A percentile compares a stretch with the other conserved stretches of the same genome.
Conservation (phyloP, 2,888 invertebrate species). For the Morinoia aosen region DNA sequence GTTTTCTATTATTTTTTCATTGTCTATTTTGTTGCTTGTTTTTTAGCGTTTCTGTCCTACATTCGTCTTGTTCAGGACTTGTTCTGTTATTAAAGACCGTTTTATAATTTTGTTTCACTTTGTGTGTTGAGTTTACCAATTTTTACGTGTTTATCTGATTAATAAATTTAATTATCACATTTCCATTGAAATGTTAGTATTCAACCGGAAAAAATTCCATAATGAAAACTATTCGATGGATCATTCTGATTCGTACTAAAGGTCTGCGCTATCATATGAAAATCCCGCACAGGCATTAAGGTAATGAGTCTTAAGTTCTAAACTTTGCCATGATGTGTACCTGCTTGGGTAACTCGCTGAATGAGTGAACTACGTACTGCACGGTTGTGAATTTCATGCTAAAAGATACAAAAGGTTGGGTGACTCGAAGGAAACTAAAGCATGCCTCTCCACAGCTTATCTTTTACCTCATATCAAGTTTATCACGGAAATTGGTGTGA, state of each 20-base stretch:
- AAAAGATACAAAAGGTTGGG: neutral
- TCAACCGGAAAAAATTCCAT: too few species aligned
- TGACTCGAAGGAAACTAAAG: neutral
- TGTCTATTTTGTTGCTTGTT: neutral
- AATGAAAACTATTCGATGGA: neutral
- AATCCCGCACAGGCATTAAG: neutral
- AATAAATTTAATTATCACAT: too few species aligned
- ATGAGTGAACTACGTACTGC: neutral
- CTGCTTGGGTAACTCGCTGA: neutral
- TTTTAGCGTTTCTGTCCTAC: too few species aligned
- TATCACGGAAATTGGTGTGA: too few species aligned
- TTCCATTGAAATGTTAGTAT: too few species aligned
- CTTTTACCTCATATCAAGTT: neutral
- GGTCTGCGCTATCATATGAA: neutral
- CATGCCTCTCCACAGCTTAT: neutral
- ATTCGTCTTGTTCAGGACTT: too few species aligned
- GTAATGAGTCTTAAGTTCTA: neutral
- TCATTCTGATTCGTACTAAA: neutral
- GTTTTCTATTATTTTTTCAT: neutral
- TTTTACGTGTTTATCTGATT: too few species aligned
- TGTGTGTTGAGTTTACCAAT: too few species aligned
- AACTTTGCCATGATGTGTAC: neutral
- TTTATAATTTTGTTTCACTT: too few species aligned
- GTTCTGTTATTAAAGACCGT: too few species aligned
- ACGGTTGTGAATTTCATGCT: neutral